phyloP scores from a whole-genome alignment of 2,797 vertebrate genomes.

The Hydrocynus forskahlii region DNA sequence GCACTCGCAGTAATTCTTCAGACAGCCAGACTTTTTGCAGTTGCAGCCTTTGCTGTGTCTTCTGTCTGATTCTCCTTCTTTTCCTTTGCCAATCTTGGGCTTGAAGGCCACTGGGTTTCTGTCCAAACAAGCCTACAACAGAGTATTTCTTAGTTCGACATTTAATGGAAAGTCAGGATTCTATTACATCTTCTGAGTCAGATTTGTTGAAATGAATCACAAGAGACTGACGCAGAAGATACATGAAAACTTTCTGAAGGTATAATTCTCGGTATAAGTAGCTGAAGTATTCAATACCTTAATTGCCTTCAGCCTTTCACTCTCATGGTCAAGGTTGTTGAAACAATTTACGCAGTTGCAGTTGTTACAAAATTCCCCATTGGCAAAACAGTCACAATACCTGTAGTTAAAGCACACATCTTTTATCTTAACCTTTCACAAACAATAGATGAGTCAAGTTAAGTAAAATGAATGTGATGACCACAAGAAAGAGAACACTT shows the following conservation, averaged over 20 bases:
- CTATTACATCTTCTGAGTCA: neutral
- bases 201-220: neutral
- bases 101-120: slow-evolving; percentile 98
- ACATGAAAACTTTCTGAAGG: neutral
- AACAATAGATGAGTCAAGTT: neutral
- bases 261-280: neutral
- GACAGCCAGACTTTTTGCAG: slow-evolving; percentile 96
- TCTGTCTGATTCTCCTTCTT: slow-evolving; percentile 95
- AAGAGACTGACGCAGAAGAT: neutral
- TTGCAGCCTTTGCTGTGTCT: slow-evolving; percentile 99
- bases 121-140: slow-evolving; percentile 91
- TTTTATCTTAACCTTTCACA: neutral
- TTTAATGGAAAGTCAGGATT: neutral
- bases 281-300: slow-evolving; percentile 80
- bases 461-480: neutral
- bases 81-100: slow-evolving; percentile 98
- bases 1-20: slow-evolving; percentile 99
- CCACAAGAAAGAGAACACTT: slow-evolving; percentile 69
- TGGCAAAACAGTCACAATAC: slow-evolving; percentile 98
- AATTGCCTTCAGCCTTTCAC: slow-evolving; percentile 96
- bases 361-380: slow-evolving; percentile 98
- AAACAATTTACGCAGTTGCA: slow-evolving; percentile 99
- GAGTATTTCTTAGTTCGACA: neutral
- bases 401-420: slow-evolving; percentile 66
- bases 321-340: slow-evolving; percentile 98